Conservation (phyloP, 2,113 vertebrate species). For the Climacteris rufus region DNA sequence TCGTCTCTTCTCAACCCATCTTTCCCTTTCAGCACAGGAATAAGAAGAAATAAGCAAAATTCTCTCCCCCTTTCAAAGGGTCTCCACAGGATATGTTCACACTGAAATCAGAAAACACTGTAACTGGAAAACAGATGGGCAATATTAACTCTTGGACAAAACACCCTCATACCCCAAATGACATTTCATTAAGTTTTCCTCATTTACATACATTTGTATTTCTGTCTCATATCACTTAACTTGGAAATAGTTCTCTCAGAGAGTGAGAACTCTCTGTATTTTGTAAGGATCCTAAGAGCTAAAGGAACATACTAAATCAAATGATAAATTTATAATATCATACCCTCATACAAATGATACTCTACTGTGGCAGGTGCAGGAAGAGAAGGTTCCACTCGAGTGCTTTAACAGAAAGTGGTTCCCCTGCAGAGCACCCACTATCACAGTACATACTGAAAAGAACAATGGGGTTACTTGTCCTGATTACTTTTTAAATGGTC, state of each 20-base stretch:
- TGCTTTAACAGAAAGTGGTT: not conserved
- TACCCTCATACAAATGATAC: not conserved
- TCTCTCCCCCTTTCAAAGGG: not conserved
- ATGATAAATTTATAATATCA: not conserved
- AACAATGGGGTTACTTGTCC: not conserved
- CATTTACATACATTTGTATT: not conserved
- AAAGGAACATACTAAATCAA: not conserved
- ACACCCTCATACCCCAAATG: not conserved
- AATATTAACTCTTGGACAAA: not conserved
- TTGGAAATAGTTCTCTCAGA: not conserved
- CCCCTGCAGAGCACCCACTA: not conserved
- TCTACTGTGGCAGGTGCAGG: not conserved
- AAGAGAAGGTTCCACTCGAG: not conserved
- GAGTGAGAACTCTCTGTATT: not conserved
- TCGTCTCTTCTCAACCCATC: not conserved
- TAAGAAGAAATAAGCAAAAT: not conserved
- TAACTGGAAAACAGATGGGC: not conserved
- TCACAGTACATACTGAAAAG: not conserved
- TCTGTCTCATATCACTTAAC: not conserved
- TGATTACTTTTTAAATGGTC: not conserved
- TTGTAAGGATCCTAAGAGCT: not conserved
- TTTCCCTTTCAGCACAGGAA: not conserved
- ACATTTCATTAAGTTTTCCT: not conserved
- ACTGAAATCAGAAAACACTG: not conserved
- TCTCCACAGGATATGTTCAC: not conserved